Conservation (phyloP, 1,140 invertebrate species). For the Zophobas atratus region DNA sequence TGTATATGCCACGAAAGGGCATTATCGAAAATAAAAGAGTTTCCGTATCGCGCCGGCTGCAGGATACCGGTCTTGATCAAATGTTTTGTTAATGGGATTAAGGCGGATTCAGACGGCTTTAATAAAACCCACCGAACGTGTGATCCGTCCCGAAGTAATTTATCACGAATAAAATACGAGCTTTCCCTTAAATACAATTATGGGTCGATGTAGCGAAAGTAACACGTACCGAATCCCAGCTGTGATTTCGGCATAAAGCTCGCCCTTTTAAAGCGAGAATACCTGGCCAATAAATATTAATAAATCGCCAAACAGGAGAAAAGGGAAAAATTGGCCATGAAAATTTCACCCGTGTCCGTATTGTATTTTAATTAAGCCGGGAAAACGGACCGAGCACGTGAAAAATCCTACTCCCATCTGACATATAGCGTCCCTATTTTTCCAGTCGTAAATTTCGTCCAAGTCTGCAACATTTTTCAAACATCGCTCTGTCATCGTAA, state of each 20-base stretch:
- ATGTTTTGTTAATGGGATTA: constrained; percentile 40
- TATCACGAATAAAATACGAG: constrained; percentile 41
- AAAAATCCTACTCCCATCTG: background rate
- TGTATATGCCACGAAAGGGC: background rate
- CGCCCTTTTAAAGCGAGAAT: background rate
- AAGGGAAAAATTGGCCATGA: constrained; percentile 8
- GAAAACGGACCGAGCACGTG: background rate
- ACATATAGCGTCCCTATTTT: background rate
- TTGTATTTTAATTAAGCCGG: constrained; percentile 23
- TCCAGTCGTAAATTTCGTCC: constrained; percentile 1
- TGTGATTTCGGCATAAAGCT: background rate
- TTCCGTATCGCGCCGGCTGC: background rate
- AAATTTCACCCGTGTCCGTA: constrained; percentile 16
- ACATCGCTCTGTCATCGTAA: constrained; percentile 15
- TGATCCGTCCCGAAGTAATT: constrained; percentile 22
- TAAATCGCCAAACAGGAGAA: constrained; percentile 18
- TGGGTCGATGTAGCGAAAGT: constrained; percentile 39
- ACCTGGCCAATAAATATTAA: constrained; percentile 21
- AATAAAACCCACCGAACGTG: constrained; percentile 37
- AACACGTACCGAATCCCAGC: constrained; percentile 23
- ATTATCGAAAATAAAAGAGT: constrained; percentile 31
- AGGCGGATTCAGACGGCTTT: constrained; percentile 39
- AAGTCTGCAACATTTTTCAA: background rate
- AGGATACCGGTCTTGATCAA: constrained; percentile 24
- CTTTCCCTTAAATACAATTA: constrained; percentile 28